Evolutionary conservation across 1,140 invertebrate species (phyloP).

Genomic region (Zaprionus vittiger): DNA sequence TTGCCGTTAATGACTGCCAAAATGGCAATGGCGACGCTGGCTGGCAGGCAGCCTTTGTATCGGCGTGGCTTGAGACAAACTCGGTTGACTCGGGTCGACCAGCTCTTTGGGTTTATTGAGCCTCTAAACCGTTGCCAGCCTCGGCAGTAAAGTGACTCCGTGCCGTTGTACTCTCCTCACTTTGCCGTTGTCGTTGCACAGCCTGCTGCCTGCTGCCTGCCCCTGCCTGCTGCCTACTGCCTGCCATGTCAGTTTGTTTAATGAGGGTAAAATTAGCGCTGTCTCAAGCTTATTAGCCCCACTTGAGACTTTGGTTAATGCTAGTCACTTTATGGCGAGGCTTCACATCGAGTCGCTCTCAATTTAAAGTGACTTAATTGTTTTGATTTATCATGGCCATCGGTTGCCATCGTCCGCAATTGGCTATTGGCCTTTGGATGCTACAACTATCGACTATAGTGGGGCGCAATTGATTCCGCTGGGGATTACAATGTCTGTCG

Average conservation of each 20-base stretch:
- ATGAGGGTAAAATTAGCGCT: conserved; percentile 83
- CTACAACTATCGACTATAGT: conserved; percentile 50
- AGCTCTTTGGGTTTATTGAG: conserved; percentile 78
- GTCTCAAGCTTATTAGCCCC: conserved; percentile 81
- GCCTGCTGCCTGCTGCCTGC: conserved; percentile 25
- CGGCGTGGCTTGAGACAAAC: conserved; percentile 15
- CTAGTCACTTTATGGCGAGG: conserved; percentile 70
- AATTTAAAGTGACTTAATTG: conserved; percentile 79
- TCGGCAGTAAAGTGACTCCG: conserved; percentile 18
- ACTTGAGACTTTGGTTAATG: conserved; percentile 80
- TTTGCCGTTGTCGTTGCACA: neutral
- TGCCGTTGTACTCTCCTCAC: conserved; percentile 26
- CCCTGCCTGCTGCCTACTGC: conserved; percentile 39
- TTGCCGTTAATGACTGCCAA: conserved; percentile 82
- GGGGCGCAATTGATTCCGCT: conserved; percentile 52
- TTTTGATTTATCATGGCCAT: conserved; percentile 72
- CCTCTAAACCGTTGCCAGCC: conserved; percentile 69
- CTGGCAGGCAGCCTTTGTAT: conserved; percentile 41
- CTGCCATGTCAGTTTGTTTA: conserved; percentile 80
- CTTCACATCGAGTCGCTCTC: conserved; percentile 52
- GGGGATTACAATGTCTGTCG: conserved; percentile 7
- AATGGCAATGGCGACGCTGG: conserved; percentile 74
- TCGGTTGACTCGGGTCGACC: conserved; percentile 37
- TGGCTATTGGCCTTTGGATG: conserved; percentile 4
- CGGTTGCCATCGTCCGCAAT: neutral